Evolutionary conservation across 1,140 invertebrate genomes (phyloP), one percentile per base, ranked within the genome.

Genomic region (Euglossa dilemma): DNA sequence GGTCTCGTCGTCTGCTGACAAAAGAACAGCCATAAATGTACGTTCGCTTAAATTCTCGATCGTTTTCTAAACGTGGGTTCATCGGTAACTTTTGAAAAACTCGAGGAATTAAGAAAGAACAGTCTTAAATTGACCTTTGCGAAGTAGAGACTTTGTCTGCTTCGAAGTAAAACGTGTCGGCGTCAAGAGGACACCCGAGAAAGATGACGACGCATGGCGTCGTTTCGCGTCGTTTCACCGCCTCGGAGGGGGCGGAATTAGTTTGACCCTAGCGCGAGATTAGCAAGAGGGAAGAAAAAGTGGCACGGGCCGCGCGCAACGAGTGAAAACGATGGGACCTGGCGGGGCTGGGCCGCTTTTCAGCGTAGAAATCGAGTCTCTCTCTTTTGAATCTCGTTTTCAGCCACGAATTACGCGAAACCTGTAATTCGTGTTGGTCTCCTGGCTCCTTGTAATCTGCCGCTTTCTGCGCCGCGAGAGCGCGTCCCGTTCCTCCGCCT

Each of bases 301-400:
- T 80, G 45, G 57, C 28, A 47, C 78, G 28, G 6, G n/a, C 25
- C 63, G 59, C 45, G 36, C 23, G 36, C 25, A 63, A n/a, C 16
- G 36, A 47, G 69, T 80, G 78, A 80, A 80, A 57, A 73, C 28
- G 47, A 54, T 18, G 70, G 11, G 63, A 80, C 69, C 12, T 6
- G 57, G 36, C 23, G 45, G 28, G 18, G 50, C 18, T 12, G 43
- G 4, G 11, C 52, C 8, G 28, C n/a, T 73, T 77, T n/a, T 77
- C 23, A 11, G 2, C 57, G 47, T 54, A 20, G 69, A 61, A 80
- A 73, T 50, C 47, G 23, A 50, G 36, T 28, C 16, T 59, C 14
- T 72, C 45, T 8, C 50, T 25, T 69, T 78, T 20, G 69, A 61
- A 25, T 72, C 61, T 80, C 23, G 25, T 57, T 72, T 61, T 61